Evolutionary conservation across 2,888 invertebrate genomes (phyloP), one percentile per base, ranked within the genome.

Genomic region (Lagria hirta): DNA sequence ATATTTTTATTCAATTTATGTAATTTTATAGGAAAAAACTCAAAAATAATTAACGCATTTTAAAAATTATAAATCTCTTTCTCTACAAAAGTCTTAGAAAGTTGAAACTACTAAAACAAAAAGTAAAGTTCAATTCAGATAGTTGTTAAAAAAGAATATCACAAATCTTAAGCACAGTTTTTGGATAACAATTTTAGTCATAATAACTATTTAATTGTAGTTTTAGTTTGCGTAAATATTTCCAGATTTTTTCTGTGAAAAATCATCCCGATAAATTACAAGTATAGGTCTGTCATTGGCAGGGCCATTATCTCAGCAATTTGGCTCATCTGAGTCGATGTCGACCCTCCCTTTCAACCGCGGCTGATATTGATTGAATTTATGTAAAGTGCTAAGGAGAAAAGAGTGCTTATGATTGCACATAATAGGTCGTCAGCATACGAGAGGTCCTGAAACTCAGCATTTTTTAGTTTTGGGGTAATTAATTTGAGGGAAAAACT

Each of bases 311-410:
- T 54, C 57, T 55, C 51, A 47, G 41, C 56, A 57, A 56, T 49
- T 49, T 36, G 20, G 32, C 28, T 42, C 41, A 33, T 33, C 44
- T 53, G 49, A 42, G 47, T 35, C 35, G 32, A 34, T 42, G 29
- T 32, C 43, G 33, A 30, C 38, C 43, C 21, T 29, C 40, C 33
- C 27, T 13, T 47, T 48, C 49, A 43, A 42, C 7, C 28, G 51
- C 38, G 40, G 55, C 38, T 49, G 51, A 53, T 62, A 63, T 63
- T 59, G 63, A 64, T 64, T 60, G 55, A 59, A 60, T 60, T 62
- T 60, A 62, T 62, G 60, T 59, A 58, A 57, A 61, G 56, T 55
- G 58, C 41, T 51, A 43, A 49, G 48, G 37, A 34, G 48, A 47
- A 44, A 52, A 58, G 57, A 54, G 59, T 58, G 58, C 60, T 60